Evolutionary conservation across 2,113 vertebrate species (phyloP).

Genomic region (Triplophysa tibetana): DNA sequence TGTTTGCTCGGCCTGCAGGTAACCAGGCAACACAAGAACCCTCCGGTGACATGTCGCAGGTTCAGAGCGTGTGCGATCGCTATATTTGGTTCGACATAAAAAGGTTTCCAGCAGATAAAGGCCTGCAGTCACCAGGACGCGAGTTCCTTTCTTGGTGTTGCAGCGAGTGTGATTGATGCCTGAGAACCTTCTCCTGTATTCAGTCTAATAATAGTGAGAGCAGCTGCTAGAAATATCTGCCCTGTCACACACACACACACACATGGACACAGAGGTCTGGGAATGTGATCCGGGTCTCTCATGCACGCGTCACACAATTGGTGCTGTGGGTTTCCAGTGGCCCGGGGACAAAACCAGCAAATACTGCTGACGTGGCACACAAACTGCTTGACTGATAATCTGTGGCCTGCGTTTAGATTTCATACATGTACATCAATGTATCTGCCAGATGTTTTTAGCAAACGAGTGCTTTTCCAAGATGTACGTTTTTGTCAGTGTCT

Average conservation of each 20-base stretch:
- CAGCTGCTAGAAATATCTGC: conserved; percentile 66
- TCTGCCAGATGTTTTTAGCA: no score
- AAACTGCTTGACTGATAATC: background rate
- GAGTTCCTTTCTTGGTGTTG: conserved; percentile 74
- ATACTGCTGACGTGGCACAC: conserved; percentile 59
- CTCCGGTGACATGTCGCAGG: conserved; percentile 40
- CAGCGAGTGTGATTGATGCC: conserved; percentile 60
- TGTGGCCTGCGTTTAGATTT: no score
- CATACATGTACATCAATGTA: no score
- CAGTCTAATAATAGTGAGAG: conserved; percentile 77
- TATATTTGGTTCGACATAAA: conserved; percentile 77
- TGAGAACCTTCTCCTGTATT: conserved; percentile 49
- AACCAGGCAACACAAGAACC: conserved; percentile 63
- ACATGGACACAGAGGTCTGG: conserved; percentile 31
- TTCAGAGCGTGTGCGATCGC: conserved; percentile 58
- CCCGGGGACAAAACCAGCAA: conserved; percentile 20
- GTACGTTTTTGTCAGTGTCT: no score
- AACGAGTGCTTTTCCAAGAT: no score
- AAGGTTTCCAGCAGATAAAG: conserved; percentile 60
- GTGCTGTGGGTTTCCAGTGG: conserved; percentile 24
- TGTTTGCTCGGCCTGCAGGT: conserved; percentile 68
- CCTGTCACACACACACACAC: background rate
- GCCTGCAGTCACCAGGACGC: conserved; percentile 50
- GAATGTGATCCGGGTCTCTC: conserved; percentile 50
- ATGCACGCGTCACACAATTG: background rate